Conservation (phyloP, 2,113 vertebrate species). For the Corythaixoides concolor region DNA sequence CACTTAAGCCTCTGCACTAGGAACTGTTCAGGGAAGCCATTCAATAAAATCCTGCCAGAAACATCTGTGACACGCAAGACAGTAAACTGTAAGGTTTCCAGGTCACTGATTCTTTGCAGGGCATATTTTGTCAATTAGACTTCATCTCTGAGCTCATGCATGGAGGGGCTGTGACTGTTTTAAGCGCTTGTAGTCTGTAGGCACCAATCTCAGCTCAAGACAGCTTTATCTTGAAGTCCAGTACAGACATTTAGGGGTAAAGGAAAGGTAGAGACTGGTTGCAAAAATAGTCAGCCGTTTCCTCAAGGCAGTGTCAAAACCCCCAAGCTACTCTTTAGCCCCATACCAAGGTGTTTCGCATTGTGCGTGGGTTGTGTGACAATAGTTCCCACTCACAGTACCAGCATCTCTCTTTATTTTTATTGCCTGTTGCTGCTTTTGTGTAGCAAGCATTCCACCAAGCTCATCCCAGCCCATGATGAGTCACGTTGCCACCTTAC, state of each 20-base stretch:
- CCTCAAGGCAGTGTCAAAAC: not conserved
- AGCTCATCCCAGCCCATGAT: not conserved
- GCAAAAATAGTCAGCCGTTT: not conserved
- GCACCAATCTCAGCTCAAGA: not conserved
- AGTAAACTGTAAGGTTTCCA: not conserved
- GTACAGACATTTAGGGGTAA: not conserved
- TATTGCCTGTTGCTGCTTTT: not conserved
- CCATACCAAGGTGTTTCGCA: not conserved
- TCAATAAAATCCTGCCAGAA: constrained; percentile 28
- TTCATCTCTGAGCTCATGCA: not conserved
- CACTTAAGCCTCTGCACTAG: not conserved
- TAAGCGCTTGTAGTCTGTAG: not conserved
- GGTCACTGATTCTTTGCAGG: not conserved
- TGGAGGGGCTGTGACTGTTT: not conserved
- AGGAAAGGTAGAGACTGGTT: not conserved
- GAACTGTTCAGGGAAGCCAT: not conserved
- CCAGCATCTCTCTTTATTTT: not conserved
- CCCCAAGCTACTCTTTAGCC: not conserved
- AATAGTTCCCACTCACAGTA: not conserved
- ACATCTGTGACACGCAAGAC: not conserved
- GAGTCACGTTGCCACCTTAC: not conserved
- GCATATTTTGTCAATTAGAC: not conserved
- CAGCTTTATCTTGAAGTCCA: not conserved
- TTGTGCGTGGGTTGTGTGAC: not conserved
- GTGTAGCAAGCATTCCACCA: not conserved